Evolutionary conservation across 1,140 invertebrate genomes (phyloP).

Genomic region (Apis dorsata): DNA sequence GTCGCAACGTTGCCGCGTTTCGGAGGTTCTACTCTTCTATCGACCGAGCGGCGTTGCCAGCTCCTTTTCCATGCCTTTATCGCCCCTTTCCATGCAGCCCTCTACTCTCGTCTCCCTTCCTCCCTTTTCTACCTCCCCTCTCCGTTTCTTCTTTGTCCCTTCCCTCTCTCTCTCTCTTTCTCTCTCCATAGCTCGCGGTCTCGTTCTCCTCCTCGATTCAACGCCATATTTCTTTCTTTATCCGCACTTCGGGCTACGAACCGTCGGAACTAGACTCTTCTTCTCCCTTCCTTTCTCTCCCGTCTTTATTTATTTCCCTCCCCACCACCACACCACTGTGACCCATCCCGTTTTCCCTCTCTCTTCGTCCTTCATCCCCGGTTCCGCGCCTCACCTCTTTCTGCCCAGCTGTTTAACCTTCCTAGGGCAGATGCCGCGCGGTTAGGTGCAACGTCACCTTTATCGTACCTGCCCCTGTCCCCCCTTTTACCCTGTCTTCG

Average conservation of each 20-base stretch:
- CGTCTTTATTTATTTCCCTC: constrained; percentile 38
- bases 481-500: constrained; percentile 29
- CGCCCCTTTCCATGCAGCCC: constrained; percentile 71
- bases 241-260: constrained; percentile 55
- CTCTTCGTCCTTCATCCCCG: background rate
- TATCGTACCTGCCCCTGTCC: constrained; percentile 53
- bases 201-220: constrained; percentile 39
- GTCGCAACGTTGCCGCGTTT: constrained; percentile 74
- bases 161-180: constrained; percentile 38
- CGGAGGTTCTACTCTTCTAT: constrained; percentile 75
- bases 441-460: constrained; percentile 67
- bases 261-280: constrained; percentile 50
- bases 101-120: constrained; percentile 47
- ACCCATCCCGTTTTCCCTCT: background rate
- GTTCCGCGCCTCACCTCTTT: constrained; percentile 30
- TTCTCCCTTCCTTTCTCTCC: constrained; percentile 27
- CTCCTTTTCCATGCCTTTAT: constrained; percentile 76
- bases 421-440: constrained; percentile 68
- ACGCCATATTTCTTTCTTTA: constrained; percentile 63
- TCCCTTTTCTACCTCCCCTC: constrained; percentile 52
- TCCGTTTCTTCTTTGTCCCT: background rate
- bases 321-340: no score
- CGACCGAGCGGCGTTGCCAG: constrained; percentile 78
- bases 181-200: constrained; percentile 9
- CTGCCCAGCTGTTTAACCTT: constrained; percentile 70